Percentiles rank a stretch among this genome's conserved stretches.
Evolutionary conservation across 2,797 vertebrate species (phyloP).

Genomic region (Bovichtus diacanthus): DNA sequence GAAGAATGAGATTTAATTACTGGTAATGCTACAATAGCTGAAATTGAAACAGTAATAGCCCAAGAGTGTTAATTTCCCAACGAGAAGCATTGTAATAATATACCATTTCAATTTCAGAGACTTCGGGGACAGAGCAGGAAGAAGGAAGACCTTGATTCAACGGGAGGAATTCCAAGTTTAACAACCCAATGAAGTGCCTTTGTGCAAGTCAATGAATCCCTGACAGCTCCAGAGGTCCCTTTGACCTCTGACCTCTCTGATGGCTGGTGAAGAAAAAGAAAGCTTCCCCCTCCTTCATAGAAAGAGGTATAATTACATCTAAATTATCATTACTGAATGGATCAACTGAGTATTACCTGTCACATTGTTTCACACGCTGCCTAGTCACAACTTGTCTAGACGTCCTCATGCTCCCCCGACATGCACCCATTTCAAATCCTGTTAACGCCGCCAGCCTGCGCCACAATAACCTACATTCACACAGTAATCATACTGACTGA

Average conservation of each 20-base stretch:
- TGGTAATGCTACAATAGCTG: slow-evolving; percentile 7
- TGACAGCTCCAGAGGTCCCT: not conserved
- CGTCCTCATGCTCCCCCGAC: slow-evolving; percentile 56
- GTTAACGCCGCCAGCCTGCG: slow-evolving; percentile 63
- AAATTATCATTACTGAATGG: slow-evolving; percentile 13
- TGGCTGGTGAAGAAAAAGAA: not conserved
- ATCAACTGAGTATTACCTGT: slow-evolving; percentile 52
- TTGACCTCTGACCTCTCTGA: slow-evolving; percentile 44
- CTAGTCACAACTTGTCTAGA: slow-evolving; percentile 71
- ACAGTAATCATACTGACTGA: slow-evolving; percentile 63
- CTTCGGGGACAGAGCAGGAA: not conserved
- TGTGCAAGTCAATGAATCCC: not conserved
- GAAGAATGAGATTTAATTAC: slow-evolving; percentile 22
- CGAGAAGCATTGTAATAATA: slow-evolving; percentile 1
- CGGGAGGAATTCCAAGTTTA: not conserved
- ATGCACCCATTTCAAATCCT: slow-evolving; percentile 71
- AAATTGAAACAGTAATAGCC: slow-evolving; percentile 31
- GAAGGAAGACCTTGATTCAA: slow-evolving; percentile 9
- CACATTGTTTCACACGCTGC: slow-evolving; percentile 54
- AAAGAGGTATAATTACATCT: slow-evolving; percentile 19
- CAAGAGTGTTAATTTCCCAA: slow-evolving; percentile 22
- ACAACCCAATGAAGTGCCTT: not conserved
- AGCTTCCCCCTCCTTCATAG: not conserved
- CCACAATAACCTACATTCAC: slow-evolving; percentile 78
- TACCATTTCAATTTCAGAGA: slow-evolving; percentile 10